These are phyloP conservation scores for Penaeus indicus DNA, from an alignment of 1,140 invertebrate genomes.

Conservation along the genomic window DNA sequence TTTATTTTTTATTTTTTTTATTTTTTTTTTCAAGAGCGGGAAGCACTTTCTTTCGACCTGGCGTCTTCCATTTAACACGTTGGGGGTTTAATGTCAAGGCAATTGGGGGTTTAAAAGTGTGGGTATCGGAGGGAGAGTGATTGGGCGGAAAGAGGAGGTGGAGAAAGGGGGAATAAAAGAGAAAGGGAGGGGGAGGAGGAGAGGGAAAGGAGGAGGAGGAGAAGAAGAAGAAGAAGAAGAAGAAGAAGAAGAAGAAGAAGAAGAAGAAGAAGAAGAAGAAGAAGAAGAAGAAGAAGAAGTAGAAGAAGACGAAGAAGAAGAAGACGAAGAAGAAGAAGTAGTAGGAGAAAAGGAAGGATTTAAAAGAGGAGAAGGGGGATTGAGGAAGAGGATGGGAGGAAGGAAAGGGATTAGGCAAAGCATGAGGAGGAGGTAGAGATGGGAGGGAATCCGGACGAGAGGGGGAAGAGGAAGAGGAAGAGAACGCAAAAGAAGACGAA, in stretches of 20 bases:
- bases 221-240: too few relatives aligned
- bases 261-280: neutral
- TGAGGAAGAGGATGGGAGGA: neutral
- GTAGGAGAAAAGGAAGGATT: neutral
- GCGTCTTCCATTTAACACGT: too few relatives aligned
- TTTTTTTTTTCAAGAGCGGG: too few relatives aligned
- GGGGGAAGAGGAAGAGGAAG: neutral
- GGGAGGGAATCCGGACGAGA: neutral
- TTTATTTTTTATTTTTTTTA: neutral
- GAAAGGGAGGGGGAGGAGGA: neutral
- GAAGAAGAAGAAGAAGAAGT: too few relatives aligned
- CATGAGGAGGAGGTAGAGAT: neutral
- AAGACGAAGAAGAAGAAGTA: neutral
- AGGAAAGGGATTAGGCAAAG: neutral
- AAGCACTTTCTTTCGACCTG: too few relatives aligned
- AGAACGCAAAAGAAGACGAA: neutral
- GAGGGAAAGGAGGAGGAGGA: neutral
- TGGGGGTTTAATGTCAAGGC: too few relatives aligned
- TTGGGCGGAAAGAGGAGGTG: neutral
- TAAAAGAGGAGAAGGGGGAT: neutral
- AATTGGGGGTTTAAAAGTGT: too few relatives aligned
- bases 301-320: too few relatives aligned
- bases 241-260: too few relatives aligned
- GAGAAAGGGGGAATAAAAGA: neutral
- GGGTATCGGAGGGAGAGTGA: neutral